phyloP scores from a whole-genome alignment of 30 jellyfish, hydroid and myxozoan genomes.

The Phacellophora camtschatica region DNA sequence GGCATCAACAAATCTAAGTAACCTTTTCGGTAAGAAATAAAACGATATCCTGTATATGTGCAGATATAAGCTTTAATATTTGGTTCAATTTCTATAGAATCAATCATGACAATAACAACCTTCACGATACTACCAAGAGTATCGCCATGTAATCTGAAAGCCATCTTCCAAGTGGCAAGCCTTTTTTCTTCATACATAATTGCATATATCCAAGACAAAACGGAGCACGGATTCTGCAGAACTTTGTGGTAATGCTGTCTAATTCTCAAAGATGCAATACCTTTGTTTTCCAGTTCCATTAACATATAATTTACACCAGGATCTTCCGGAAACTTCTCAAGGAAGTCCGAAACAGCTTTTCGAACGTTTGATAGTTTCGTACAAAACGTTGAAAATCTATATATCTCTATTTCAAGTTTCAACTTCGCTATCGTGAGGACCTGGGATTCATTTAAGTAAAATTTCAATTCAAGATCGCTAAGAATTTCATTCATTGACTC shows the following conservation, averaged over 20 bases:
- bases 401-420: neutral
- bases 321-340: slow-evolving; percentile 50
- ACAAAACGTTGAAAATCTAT: neutral
- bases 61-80: too few species aligned
- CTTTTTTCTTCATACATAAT: slow-evolving; percentile 44
- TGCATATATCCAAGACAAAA: slow-evolving; percentile 42
- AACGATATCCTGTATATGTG: too few species aligned
- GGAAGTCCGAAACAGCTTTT: slow-evolving; percentile 29
- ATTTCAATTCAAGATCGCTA: neutral
- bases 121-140: too few species aligned
- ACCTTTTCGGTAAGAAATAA: too few species aligned
- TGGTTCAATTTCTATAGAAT: too few species aligned
- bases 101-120: too few species aligned
- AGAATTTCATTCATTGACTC: neutral
- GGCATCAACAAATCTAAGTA: too few species aligned
- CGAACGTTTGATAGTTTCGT: neutral
- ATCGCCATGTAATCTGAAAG: neutral
- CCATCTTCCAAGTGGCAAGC: neutral
- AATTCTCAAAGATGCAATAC: slow-evolving; percentile 48
- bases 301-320: neutral
- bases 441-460: neutral
- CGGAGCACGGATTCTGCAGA: neutral
- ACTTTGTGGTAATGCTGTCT: slow-evolving; percentile 21
- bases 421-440: neutral
- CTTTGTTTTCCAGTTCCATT: slow-evolving; percentile 5